Evolutionary conservation across 1,140 invertebrate species (phyloP), one percentile per base, ranked within the genome.

Genomic region (Drosophila paulistorum): DNA sequence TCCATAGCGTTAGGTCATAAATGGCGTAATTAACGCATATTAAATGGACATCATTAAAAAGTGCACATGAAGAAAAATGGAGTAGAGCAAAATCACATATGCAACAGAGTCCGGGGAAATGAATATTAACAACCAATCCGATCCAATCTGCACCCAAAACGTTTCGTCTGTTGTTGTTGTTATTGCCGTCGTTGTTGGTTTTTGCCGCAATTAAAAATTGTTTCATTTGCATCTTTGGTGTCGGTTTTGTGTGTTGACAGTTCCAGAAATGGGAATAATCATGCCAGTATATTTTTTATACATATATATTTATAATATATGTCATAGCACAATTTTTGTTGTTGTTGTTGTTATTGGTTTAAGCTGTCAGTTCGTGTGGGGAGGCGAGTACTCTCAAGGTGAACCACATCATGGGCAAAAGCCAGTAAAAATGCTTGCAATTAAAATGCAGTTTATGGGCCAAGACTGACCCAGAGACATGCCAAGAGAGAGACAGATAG

Each of bases 1-100:
- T 41, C 57, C 62, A 74, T 63, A 61, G 62, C 77, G 42, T 48
- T 42, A 42, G 61, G 17, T 69, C 82, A 86, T 86, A 86, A 86
- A 87, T 86, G 83, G 75, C 76, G 83, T 87, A 86, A 86, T 86
- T 86, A 86, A 79, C 82, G 83, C 75, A 87, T 87, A 71, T 87
- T 86, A 82, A 86, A 87, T 87, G 79, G 45, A 79, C 80, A 79
- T 73, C 82, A 86, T 87, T 83, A 86, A 86, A 86, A 68, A 71
- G 71, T 75, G 64, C 64, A 67, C 33, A 41, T 51, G 45, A 7
- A 59, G 11, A 42, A 76, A 76, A 86, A 82, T 82, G 79, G 75
- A 76, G 70, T 74, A 64, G 65, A 71, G 30, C 26, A 79, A 69
- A 79, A 79, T 45, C 13, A 23, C 13, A 23, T 73, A 82, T 86